Evolutionary conservation across 2,113 vertebrate species (phyloP).

Genomic region (Gallinago jamesoni): DNA sequence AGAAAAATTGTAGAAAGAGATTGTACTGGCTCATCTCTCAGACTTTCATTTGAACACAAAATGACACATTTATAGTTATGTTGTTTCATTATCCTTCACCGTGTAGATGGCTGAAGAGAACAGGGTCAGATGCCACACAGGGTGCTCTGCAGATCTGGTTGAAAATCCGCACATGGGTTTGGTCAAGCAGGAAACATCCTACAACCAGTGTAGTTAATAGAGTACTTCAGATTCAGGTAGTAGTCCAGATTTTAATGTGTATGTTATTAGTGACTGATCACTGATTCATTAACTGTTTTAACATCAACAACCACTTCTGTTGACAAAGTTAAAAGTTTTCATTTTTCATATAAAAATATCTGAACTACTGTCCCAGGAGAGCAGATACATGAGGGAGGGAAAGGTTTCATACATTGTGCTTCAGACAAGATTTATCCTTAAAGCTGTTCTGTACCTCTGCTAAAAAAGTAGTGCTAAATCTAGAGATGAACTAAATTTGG

Average conservation of each 20-base stretch:
- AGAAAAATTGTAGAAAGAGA: background rate
- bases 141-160: background rate
- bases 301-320: background rate
- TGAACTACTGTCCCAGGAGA: background rate
- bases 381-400: background rate
- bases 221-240: background rate
- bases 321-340: background rate
- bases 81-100: background rate
- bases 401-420: background rate
- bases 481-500: background rate
- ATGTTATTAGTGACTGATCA: background rate
- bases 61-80: background rate
- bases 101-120: background rate
- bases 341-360: background rate
- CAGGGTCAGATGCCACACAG: background rate
- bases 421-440: background rate
- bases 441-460: background rate
- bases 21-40: background rate
- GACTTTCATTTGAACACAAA: slow-evolving; percentile 1
- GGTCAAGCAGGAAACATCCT: background rate
- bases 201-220: background rate
- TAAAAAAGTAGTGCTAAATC: background rate
- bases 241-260: background rate
- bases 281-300: background rate
- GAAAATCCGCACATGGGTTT: background rate